Base-by-base conservation (phyloP, 2,888 invertebrate species). In the Scelioninae gen. 1 region DNA sequence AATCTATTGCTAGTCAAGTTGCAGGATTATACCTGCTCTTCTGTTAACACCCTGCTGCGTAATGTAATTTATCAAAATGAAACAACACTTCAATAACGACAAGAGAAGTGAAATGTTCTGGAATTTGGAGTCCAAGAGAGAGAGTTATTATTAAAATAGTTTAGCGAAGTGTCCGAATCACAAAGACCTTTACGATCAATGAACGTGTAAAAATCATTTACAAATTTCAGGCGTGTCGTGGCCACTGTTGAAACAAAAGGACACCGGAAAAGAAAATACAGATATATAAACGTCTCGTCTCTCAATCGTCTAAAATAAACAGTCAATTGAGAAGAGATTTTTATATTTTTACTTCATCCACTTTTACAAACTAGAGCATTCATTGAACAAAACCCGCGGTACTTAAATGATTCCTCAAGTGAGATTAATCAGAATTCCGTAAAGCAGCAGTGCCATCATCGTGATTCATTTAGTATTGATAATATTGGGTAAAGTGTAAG, bases 61-160 rank as follows among this genome's bases (percentile, higher is more conserved):
- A 34, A 69, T 58, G 68, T 66, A 63, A 68, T 76, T 83, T 75
- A 72, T 79, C 80, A 66, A 62, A 71, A 71, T 75, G 53, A 65
- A 79, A 65, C 71, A 71, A 71, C 55, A 65, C 55, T 60, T 77
- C 72, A 78, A 77, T 74, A 80, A 68, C 23, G 40, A 47, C 47
- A 56, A 58, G 11, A 49, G 9, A 32, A 15, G 47, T 40, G 23
- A 58, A 65, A 63, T 53, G 65, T 51, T 74, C 74, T 74, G 11
- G 23, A 16, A 45, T 40, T 16, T 40, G 31, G 11, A 10, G 16
- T 11, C 11, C 23, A 16, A 2, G 13, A 32, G 10, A 60, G 43
- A n/a, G n/a, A n/a, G n/a, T 72, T 78, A 40, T 60, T 60, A 32
- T 65, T 49, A 31, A 63, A 71, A 63, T 32, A 53, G n/a, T 62